Evolutionary conservation across 2,888 invertebrate genomes (phyloP).

Genomic region (Rhingia campestris): DNA sequence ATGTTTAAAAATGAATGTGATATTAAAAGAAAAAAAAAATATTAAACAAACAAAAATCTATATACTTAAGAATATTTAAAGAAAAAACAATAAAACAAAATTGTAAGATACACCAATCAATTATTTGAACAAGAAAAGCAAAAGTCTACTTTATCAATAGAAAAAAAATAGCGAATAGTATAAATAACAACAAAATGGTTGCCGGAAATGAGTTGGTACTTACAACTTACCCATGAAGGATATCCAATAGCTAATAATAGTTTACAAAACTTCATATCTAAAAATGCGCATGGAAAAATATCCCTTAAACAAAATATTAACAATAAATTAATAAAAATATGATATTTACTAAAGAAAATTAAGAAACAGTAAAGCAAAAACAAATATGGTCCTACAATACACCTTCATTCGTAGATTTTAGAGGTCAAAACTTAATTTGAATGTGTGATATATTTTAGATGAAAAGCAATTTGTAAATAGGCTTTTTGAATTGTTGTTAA

Average conservation of each 20-base stretch:
- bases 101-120: slow-evolving; percentile 65
- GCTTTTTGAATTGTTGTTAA: slow-evolving; percentile 73
- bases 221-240: slow-evolving; percentile 37
- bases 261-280: slow-evolving; percentile 67
- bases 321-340: slow-evolving; percentile 10
- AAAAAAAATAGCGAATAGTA: background rate
- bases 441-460: slow-evolving; percentile 74
- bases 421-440: slow-evolving; percentile 68
- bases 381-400: slow-evolving; percentile 46
- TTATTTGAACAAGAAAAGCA: slow-evolving; percentile 46
- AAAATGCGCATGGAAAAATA: slow-evolving; percentile 17
- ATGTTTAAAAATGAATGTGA: slow-evolving; percentile 72
- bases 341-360: slow-evolving; percentile 38
- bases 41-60: slow-evolving; percentile 38
- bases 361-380: slow-evolving; percentile 10
- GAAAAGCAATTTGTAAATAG: slow-evolving; percentile 74
- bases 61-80: slow-evolving; percentile 42
- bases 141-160: slow-evolving; percentile 39
- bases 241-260: slow-evolving; percentile 38
- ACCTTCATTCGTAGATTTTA: slow-evolving; percentile 66
- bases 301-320: background rate
- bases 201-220: slow-evolving; percentile 17
- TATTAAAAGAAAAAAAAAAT: slow-evolving; percentile 57
- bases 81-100: slow-evolving; percentile 34
- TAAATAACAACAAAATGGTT: background rate